These are phyloP conservation scores for Neofelis nebulosa DNA, from an alignment of 2,113 vertebrate genomes.

Conservation along the genomic window DNA sequence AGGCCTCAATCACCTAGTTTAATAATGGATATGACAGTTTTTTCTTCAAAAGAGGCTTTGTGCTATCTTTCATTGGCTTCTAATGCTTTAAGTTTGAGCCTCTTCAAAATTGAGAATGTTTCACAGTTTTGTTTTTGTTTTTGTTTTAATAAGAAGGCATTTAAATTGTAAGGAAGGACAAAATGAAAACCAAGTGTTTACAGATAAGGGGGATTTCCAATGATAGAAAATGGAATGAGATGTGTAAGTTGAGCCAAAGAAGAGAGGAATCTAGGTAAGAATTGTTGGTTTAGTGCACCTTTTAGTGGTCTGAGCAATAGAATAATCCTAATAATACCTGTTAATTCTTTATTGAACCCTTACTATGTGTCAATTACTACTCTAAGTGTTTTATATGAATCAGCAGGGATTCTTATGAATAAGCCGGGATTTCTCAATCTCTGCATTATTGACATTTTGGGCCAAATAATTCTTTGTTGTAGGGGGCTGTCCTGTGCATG, in stretches of 20 bases:
- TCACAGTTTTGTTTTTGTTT: not conserved
- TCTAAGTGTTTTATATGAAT: not conserved
- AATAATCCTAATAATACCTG: not conserved
- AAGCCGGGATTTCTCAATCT: not conserved
- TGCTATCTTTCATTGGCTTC: not conserved
- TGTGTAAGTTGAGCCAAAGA: not conserved
- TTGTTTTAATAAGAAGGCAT: not conserved
- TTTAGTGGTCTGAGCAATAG: not conserved
- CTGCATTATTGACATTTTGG: not conserved
- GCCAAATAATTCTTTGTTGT: not conserved
- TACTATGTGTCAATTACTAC: not conserved
- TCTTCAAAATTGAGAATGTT: conserved; percentile 24
- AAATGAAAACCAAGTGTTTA: conserved; percentile 18
- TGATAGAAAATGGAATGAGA: not conserved
- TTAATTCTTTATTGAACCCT: not conserved
- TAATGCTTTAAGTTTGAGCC: not conserved
- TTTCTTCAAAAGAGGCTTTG: not conserved
- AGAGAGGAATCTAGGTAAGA: not conserved
- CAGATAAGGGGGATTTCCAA: not conserved
- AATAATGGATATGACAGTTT: conserved; percentile 1
- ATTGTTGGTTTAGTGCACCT: not conserved
- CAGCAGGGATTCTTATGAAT: not conserved
- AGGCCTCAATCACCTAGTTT: not conserved
- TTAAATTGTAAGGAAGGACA: conserved; percentile 42
- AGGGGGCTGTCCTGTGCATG: too few relatives aligned